Conservation (phyloP, 2,797 vertebrate species). For the Hippopotamyrus pictus region DNA sequence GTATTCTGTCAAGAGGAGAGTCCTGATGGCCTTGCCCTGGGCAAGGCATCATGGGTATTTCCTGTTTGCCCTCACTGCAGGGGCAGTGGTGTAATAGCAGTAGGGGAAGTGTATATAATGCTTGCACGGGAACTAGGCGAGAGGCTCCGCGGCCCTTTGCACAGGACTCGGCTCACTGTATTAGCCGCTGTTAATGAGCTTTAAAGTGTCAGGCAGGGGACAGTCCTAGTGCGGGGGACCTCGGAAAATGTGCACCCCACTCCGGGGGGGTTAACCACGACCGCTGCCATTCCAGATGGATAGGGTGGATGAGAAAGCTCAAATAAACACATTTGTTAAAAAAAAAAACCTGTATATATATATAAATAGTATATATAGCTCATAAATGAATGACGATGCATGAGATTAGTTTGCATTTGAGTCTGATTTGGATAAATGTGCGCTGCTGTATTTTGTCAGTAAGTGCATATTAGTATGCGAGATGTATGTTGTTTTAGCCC, state of each 20-base stretch:
- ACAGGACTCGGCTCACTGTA: conserved; percentile 11
- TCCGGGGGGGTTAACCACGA: background rate
- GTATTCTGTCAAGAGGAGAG: background rate
- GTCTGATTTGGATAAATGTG: conserved; percentile 10
- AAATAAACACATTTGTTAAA: background rate
- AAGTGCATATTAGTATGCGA: conserved; percentile 17
- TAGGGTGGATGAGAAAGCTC: background rate
- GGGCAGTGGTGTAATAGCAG: background rate
- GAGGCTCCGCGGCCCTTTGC: conserved; percentile 4
- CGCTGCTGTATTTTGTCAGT: background rate
- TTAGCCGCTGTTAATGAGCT: conserved; percentile 19
- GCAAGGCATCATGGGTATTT: background rate
- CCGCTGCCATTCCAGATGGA: background rate
- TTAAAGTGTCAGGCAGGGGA: conserved; percentile 14
- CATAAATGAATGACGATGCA: conserved; percentile 8
- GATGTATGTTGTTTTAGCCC: conserved; percentile 8
- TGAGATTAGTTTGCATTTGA: conserved; percentile 5
- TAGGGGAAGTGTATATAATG: background rate
- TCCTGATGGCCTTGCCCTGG: background rate
- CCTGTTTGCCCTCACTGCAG: background rate
- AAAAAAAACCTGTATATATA: background rate
- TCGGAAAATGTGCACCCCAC: background rate
- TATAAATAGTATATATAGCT: background rate
- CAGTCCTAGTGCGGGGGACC: background rate
- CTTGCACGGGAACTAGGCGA: background rate